Evolutionary conservation across 1,140 invertebrate species (phyloP), one percentile per base, ranked within the genome.

Genomic region (Asbolus verrucosus): DNA sequence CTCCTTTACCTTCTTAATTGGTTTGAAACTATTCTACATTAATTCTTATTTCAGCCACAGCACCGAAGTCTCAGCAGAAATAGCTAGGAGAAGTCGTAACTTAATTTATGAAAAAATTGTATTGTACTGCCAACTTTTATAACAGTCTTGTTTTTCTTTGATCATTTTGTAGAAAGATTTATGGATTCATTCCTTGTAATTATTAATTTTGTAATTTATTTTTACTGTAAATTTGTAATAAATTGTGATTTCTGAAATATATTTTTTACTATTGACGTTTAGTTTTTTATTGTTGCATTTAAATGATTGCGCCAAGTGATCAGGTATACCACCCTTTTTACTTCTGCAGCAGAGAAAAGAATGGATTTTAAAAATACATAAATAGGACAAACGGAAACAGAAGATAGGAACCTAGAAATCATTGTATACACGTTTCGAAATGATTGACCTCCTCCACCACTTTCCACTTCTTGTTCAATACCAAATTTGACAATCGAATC

Each of bases 181-280:
- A 68, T 67, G 38, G 61, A 61, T 60, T 71, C 69, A 70, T 75
- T 69, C 59, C 36, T 73, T 75, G 72, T 72, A 73, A 70, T 73
- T 36, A 38, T 38, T 63, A 24, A 63, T 63, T 63, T 39, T 33
- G 43, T 50, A 50, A 73, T 75, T 75, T 75, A 75, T 75, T 75
- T 72, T 67, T 65, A 33, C 41, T 76, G 73, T 76, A 74, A 43
- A 76, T 70, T 73, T 63, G 61, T 63, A 63, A 63, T 63, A 63
- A 63, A 63, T 63, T 63, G 61, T 63, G 61, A 63, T 63, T 63
- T 62, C 61, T 63, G 16, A 63, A 63, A 63, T 63, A 63, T 63
- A 63, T 63, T 63, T 63, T 63, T 63, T 41, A 41, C 33, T 8
- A 24, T 63, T 15, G 19, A 24, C 5, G 11, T 11, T 4, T n/a